Conservation (phyloP, 2,113 vertebrate species). For the Pseudorhombus dupliciocellatus region DNA sequence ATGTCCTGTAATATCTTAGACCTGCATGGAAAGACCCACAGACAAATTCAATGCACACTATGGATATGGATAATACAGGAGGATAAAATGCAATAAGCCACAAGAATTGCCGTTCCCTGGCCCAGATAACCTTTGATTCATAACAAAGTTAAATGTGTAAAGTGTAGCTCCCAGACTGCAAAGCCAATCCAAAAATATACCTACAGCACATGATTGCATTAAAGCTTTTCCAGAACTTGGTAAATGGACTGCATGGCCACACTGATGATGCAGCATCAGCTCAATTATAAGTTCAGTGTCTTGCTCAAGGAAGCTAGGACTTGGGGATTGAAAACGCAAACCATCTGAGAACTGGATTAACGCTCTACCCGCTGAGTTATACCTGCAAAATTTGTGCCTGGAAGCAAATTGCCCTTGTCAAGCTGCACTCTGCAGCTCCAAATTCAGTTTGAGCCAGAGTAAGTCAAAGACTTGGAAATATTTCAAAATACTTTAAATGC, state of each 20-base stretch:
- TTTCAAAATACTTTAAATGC: background rate
- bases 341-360: background rate
- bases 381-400: background rate
- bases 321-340: background rate
- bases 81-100: background rate
- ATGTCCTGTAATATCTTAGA: conserved; percentile 98
- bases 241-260: background rate
- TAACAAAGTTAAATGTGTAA: background rate
- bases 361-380: background rate
- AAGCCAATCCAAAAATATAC: background rate
- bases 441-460: background rate
- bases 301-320: background rate
- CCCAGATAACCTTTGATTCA: background rate
- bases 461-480: background rate
- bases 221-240: background rate
- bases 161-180: background rate
- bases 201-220: background rate
- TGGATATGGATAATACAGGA: background rate
- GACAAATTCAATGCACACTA: conserved; percentile 6
- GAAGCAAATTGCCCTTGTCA: background rate
- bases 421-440: background rate
- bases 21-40: conserved; percentile 75
- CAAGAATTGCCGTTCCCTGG: background rate
- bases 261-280: background rate
- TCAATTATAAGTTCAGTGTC: background rate